phyloP scores from a whole-genome alignment of 2,888 invertebrate genomes.

The Ectemnius lituratus region DNA sequence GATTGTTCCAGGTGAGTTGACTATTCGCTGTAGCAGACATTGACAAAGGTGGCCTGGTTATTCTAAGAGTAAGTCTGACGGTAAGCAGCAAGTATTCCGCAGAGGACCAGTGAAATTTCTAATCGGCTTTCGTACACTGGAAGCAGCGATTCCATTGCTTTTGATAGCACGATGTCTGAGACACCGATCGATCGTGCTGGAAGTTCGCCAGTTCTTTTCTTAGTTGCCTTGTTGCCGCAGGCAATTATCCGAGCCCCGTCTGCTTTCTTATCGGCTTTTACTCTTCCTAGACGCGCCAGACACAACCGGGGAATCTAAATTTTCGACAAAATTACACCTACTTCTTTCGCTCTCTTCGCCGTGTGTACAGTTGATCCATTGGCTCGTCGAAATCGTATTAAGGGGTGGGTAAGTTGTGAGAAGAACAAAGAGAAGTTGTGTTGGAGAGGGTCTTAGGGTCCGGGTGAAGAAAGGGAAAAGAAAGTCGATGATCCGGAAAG shows the following conservation, averaged over 20 bases:
- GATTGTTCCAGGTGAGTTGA: background rate
- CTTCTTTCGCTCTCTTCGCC: too few species aligned
- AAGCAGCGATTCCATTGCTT: slow-evolving; percentile 7
- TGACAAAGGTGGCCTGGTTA: slow-evolving; percentile 3
- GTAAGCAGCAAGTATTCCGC: slow-evolving; percentile 19
- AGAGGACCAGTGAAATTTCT: slow-evolving; percentile 25
- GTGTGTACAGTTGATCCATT: too few species aligned
- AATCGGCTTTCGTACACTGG: slow-evolving; percentile 39
- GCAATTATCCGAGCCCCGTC: slow-evolving; percentile 46
- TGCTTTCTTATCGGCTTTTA: slow-evolving; percentile 7
- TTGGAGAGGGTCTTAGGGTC: background rate
- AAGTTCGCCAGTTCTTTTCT: slow-evolving; percentile 50
- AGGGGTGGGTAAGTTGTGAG: too few species aligned
- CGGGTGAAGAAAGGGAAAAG: slow-evolving; percentile 1
- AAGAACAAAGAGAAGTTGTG: background rate
- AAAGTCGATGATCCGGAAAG: slow-evolving; percentile 9
- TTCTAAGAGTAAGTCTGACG: background rate
- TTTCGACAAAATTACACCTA: too few species aligned
- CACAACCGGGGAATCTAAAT: too few species aligned
- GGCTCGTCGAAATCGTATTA: too few species aligned
- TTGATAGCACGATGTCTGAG: slow-evolving; percentile 24
- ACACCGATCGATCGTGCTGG: slow-evolving; percentile 32
- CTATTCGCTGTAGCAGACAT: too few species aligned
- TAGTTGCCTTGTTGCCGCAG: slow-evolving; percentile 44
- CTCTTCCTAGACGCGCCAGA: background rate